Evolutionary conservation across 2,888 invertebrate species (phyloP), one percentile per base, ranked within the genome.

Genomic region (Cotesia congregata): DNA sequence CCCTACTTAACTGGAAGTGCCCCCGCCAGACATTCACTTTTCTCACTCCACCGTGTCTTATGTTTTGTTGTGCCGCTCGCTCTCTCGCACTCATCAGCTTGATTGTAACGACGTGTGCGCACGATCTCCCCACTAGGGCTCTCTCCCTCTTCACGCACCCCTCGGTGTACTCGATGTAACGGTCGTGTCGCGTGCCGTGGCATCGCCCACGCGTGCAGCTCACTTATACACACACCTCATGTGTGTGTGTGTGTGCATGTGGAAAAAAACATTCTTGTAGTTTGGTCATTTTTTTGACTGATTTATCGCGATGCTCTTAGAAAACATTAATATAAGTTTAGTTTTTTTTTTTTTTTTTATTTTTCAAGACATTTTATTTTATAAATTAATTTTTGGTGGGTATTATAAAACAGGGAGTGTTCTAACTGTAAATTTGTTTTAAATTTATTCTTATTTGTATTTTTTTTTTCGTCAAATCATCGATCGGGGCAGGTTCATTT

Each of bases 181-280:
- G 89, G 89, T 89, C 88, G 86, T 89, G 89, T 89, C 89, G 89
- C 89, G 89, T 89, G 89, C 89, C 89, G 83, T 84, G 87, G 87
- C 88, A 86, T 88, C 89, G 88, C 88, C 88, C 88, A 88, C 89
- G 88, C 88, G 88, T 86, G 86, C 87, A 85, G 78, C 73, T 59
- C 74, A 65, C 61, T 64, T 69, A 60, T 64, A 67, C 74, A 72
- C 72, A 76, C 73, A 70, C 70, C 68, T 59, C 15, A 50, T 61
- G 12, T 50, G 50, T 50, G 73, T 70, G 69, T 78, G 78, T 77
- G 75, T 79, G 79, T 80, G 78, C 79, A 77, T 77, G 73, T 30
- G 59, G 65, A 67, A 73, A 73, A 73, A 67, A 73, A 64, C 65
- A 59, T 73, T 67, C 59, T 73, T 73, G 7, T 65, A 41, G 50